Base-by-base conservation (phyloP, 2,113 vertebrate genomes). In the Podiceps cristatus region DNA sequence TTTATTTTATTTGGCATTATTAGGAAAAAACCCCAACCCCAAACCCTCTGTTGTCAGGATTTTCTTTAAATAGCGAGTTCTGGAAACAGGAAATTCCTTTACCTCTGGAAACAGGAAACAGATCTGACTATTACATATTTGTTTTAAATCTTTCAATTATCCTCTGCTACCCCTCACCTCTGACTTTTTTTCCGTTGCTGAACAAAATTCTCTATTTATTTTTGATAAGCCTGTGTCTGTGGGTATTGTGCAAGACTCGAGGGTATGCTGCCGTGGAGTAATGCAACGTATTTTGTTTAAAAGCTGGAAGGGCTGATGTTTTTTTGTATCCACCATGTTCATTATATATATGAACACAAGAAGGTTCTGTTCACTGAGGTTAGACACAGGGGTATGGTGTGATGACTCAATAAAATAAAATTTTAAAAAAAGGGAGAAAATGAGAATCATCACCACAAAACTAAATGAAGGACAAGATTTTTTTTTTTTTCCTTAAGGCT, bases 81-180 rank as follows among this genome's bases (percentile, higher is more conserved):
- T 35, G 40, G 93, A 94, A 97, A 97, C 52, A 95, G 97, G 96
- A 98, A 96, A 96, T 94, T 96, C 88, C 71, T 95, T 84, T 81
- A 73, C 80, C 52, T 90, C 88, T 92, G 90, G 77, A 96, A 94
- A 82, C 59, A 79, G 94, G 96, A 97, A 97, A 86, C 85, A 86
- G 79, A 85, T 68, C 49, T 86, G 35, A 90, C 69, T 87, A 56
- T 90, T 76, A 55, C 45, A 68, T 95, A 52, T 31, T 95, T 63
- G 68, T 60, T 94, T 89, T 80, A 88, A 87, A 89, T 80, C 76
- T 96, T 87, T 95, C 63, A 75, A 5, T 93, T 94, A 86, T 79
- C 31, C 35, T 3, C 33, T 83, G 35, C 73, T 91, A 71, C 42
- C 62, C 37, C 49, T 95, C 71, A 82, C 37, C 67, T 93, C 85